phyloP scores from a whole-genome alignment of 2,888 invertebrate genomes.

The Bugulina stolonifera region DNA sequence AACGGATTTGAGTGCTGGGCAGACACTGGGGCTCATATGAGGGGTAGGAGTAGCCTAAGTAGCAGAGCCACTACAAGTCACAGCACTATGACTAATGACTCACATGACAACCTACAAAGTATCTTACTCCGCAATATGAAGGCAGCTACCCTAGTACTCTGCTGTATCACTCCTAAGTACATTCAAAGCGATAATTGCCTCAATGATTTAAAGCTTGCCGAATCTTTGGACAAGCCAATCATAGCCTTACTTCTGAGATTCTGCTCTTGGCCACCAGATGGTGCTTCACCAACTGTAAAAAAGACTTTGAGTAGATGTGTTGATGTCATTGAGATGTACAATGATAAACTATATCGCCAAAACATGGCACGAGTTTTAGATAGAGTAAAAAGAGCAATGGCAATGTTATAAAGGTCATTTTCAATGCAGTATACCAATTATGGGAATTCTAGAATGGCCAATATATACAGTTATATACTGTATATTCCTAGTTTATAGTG shows the following conservation, averaged over 20 bases:
- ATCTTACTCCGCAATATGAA: constrained; percentile 47
- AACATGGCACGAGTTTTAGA: constrained; percentile 41
- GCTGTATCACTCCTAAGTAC: constrained; percentile 50
- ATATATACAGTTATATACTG: no score
- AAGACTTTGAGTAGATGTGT: constrained; percentile 38
- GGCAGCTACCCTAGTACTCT: constrained; percentile 40
- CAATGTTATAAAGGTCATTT: not conserved
- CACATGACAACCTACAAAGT: constrained; percentile 37
- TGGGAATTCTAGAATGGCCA: no score
- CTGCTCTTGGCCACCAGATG: constrained; percentile 44
- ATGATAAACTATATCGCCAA: constrained; percentile 45
- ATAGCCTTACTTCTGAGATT: constrained; percentile 45
- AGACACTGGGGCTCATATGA: constrained; percentile 40
- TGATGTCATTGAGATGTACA: constrained; percentile 44
- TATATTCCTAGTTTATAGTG: no score
- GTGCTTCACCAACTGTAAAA: constrained; percentile 41
- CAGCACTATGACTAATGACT: constrained; percentile 19
- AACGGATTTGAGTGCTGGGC: constrained; percentile 45
- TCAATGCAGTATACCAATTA: no score
- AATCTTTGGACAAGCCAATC: constrained; percentile 45
- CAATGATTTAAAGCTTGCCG: constrained; percentile 47
- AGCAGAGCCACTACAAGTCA: constrained; percentile 33
- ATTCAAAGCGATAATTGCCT: constrained; percentile 49
- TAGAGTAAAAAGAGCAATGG: constrained; percentile 35
- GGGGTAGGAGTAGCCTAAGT: constrained; percentile 41